A percentile compares a stretch with the other conserved stretches of the same genome.
phyloP scores from a whole-genome alignment of 2,888 invertebrate genomes.

The Heliconius aoede region DNA sequence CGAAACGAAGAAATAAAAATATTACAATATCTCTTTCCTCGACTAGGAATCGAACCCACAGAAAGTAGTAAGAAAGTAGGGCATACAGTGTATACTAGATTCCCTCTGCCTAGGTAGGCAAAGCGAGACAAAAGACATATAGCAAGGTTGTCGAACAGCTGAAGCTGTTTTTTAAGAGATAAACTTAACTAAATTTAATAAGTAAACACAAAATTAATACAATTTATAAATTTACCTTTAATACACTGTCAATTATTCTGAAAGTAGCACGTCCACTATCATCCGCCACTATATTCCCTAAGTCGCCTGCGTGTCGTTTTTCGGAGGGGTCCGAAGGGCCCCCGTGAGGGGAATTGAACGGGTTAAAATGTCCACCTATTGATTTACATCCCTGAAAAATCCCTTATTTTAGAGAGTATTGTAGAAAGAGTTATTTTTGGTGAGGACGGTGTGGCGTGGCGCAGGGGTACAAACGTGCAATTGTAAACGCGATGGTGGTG shows the following conservation, averaged over 20 bases:
- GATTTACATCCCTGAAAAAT: conserved; percentile 92
- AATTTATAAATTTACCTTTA: conserved; percentile 58
- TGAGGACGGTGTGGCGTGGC: too few species aligned
- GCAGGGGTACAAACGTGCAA: too few species aligned
- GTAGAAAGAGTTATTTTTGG: background rate
- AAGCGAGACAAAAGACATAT: too few species aligned
- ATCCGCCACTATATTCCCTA: conserved; percentile 92
- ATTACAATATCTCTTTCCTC: too few species aligned
- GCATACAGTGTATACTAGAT: too few species aligned
- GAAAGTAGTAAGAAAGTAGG: too few species aligned
- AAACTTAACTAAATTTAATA: background rate
- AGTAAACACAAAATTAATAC: background rate
- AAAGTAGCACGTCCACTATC: conserved; percentile 86
- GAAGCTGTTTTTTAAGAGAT: background rate
- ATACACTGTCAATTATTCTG: conserved; percentile 64
- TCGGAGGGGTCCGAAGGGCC: conserved; percentile 85
- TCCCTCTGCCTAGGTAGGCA: too few species aligned
- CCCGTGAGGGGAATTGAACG: conserved; percentile 88
- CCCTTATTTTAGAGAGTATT: background rate
- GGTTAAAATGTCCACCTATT: conserved; percentile 96
- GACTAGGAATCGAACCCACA: too few species aligned
- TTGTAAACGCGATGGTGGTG: too few species aligned
- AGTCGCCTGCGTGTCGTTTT: conserved; percentile 92
- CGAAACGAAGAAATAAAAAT: too few species aligned
- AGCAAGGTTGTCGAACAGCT: too few species aligned